phyloP scores from a whole-genome alignment of 2,888 invertebrate genomes.

The Philaethria dido region DNA sequence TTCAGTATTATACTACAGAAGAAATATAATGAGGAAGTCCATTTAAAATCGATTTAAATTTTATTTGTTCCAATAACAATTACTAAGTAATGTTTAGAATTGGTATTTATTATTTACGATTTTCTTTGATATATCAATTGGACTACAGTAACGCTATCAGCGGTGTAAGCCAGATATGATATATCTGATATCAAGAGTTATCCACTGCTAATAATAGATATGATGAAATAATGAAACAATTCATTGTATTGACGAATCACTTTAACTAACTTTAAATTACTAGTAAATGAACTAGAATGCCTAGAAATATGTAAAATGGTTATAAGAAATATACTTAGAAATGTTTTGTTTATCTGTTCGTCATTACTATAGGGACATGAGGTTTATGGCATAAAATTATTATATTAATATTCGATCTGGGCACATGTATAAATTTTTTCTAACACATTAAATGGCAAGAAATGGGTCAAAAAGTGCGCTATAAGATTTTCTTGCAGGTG shows the following conservation, averaged over 20 bases:
- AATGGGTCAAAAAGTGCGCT: too few species aligned
- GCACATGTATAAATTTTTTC: too few species aligned
- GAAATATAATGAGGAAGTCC: too few species aligned
- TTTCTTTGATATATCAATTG: not conserved
- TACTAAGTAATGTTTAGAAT: not conserved
- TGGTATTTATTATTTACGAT: slow-evolving; percentile 4
- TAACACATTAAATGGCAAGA: too few species aligned
- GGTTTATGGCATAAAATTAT: too few species aligned
- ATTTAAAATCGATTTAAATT: not conserved
- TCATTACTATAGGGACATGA: too few species aligned
- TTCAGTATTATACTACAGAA: too few species aligned
- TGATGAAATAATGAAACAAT: slow-evolving; percentile 7
- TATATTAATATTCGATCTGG: too few species aligned
- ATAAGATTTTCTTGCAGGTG: too few species aligned
- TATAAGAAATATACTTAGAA: too few species aligned
- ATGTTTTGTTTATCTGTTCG: too few species aligned
- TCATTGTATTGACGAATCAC: not conserved
- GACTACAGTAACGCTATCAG: not conserved
- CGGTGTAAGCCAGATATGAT: slow-evolving; percentile 9
- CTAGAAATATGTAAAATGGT: not conserved
- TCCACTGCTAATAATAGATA: not conserved
- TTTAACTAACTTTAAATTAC: not conserved
- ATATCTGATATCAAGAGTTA: slow-evolving; percentile 5
- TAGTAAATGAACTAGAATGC: not conserved
- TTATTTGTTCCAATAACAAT: not conserved